Base-by-base conservation (phyloP, 64 coral and sea anemone species). In the Porites lutea region DNA sequence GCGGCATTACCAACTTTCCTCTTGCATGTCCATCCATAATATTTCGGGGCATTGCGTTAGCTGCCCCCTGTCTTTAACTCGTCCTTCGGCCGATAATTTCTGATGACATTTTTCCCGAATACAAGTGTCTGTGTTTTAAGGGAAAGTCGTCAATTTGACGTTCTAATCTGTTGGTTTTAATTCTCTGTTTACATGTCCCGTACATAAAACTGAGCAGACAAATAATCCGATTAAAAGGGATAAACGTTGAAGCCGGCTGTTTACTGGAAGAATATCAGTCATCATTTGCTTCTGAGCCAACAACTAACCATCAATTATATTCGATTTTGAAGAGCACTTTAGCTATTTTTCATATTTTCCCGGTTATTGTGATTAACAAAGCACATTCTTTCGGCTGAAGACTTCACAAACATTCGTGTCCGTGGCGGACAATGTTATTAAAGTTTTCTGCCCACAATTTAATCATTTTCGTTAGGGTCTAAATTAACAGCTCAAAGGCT, bases 1-100 rank as follows among this genome's bases (percentile, higher is more conserved):
- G 62, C 3, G 81, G 81, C 64, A 84, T 48, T 37, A 84, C 81
- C 45, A 84, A 52, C 18, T 84, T 52, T 48, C 81, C 61, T 44
- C 79, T 64, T 12, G 3, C 7, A 45, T 82, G 37, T 4, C 81
- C 44, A 47, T 12, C 16, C 2, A 52, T 18, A n/a, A 63, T 14
- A 52, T 76, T 69, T 52, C 81, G 62, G 2, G 44, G 81, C 81
- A 84, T 84, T 51, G 2, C 63, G 7, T 44, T 8, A 69, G 47
- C 8, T 65, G 18, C 60, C 9, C 20, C 1, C 46, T 52, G 18
- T 67, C 43, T 14, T 14, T 6, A 49, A 22, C 61, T 14, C 81
- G 46, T 67, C 63, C 47, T 65, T 65, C 62, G 18, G 4, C 14
- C 65, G 63, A 19, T 76, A 51, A 51, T 65, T 19, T 76, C 46